Evolutionary conservation across 2,113 vertebrate species (phyloP), one percentile per base, ranked within the genome.

Genomic region (Neolamprologus fasciatus): DNA sequence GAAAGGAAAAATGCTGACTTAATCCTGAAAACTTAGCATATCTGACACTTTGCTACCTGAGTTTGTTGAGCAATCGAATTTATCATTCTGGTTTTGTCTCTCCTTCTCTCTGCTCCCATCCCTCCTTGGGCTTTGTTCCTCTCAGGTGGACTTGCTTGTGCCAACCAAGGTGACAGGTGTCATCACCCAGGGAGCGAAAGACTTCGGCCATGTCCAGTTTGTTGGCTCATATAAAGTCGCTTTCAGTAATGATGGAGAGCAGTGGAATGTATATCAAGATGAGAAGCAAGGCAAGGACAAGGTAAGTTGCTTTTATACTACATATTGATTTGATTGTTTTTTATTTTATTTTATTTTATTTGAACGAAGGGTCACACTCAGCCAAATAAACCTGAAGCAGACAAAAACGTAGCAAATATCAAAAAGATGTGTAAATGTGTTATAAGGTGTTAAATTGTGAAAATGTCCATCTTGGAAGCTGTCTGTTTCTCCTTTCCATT

Each of bases 121-220:
- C 26, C 45, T 78, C 45, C 71, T n/a, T 63, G 16, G 58, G 53
- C 40, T 33, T 21, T 45, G 54, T 9, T 51, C 57, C 83, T 78
- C 45, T 90, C 89, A 99, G 99, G 95, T 99, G 90, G 99, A 99
- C 90, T 96, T 99, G 91, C 97, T 98, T 58, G 92, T 97, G 31
- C 98, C 98, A 21, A 99, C 98, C 57, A 99, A 99, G 96, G 97
- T 99, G 91, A 99, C 99, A 9, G 99, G 98, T 37, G 95, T 99
- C 81, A 99, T 99, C 93, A 99, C 98, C 88, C 99, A 99, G 94
- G 98, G 99, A 95, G 99, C 99, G 8, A 99, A 99, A 96, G 98
- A 99, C 96, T 99, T 99, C 90, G 99, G 99, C 66, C 98, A 99
- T 0, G 97, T 99, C 73, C 99, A 99, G 76, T 99, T 99, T 54